Evolutionary conservation across 1,140 invertebrate genomes (phyloP), one percentile per base, ranked within the genome.

Genomic region (Pectinophora gossypiella): DNA sequence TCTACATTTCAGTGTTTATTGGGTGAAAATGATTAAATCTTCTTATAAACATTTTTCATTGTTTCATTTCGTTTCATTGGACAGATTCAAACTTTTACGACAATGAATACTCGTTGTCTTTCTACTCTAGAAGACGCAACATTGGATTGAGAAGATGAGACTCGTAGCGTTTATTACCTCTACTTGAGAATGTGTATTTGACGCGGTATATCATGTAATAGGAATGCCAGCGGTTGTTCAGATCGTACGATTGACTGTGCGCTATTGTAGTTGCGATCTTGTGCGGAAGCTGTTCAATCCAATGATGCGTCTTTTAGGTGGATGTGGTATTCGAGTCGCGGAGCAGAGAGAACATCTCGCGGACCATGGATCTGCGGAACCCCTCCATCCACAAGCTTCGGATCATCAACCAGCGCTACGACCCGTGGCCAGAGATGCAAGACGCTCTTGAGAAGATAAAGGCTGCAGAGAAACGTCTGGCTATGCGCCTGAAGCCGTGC

Each of bases 341-440:
- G 40, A 76, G 42, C 27, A 72, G 78, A 0, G 51, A 51, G 1
- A 59, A 49, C 35, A 73, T 85, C 42, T 82, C 79, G 0, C 77
- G 74, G 10, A 81, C 76, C 0, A 85, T 85, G 79, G 66, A 83
- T 48, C 63, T 85, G 15, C 56, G 73, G 1, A 61, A 75, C 44
- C 82, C 82, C 0, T 44, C 67, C 0, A 23, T 73, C 1, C 73
- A 80, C 51, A 83, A 83, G 53, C 5, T 85, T 0, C 0, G 78
- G 10, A 60, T 61, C 13, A 76, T 83, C 51, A 76, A 82, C 54
- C 73, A 83, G 50, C 65, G 67, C 4, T 82, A 83, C 50, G 67
- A 73, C 18, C 78, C 82, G 12, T 85, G 82, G 82, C 73, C 68
- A 0, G 79, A 85, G 56, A 78, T 85, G 82, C 76, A 80, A 48